Conservation (phyloP, 2,113 vertebrate genomes). For the Anguilla japonica region DNA sequence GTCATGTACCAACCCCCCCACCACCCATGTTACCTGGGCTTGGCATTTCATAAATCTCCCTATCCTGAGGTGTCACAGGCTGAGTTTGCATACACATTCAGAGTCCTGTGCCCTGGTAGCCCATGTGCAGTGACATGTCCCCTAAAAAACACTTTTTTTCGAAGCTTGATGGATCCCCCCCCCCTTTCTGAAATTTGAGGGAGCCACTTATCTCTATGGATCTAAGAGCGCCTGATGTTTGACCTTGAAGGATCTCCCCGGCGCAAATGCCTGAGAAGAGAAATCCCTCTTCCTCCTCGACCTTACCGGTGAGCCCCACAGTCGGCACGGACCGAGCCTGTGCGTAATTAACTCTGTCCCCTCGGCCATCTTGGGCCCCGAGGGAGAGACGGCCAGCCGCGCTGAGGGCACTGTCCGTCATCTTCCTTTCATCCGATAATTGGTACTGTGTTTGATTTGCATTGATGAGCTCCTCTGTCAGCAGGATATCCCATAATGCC, state of each 20-base stretch:
- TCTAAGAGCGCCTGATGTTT: background rate
- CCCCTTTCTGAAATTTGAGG: background rate
- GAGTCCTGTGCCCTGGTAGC: background rate
- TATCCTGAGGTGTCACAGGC: background rate
- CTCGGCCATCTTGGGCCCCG: too few species aligned
- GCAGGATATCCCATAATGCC: background rate
- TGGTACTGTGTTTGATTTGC: background rate
- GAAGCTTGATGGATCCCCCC: background rate
- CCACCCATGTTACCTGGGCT: background rate
- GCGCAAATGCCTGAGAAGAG: background rate
- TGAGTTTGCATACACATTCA: background rate
- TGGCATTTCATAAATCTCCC: background rate
- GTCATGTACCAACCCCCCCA: background rate
- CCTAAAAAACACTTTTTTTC: background rate
- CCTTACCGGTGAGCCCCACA: too few species aligned
- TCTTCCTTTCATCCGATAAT: background rate
- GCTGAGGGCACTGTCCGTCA: background rate
- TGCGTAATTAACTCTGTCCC: background rate
- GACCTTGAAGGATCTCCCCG: conserved; percentile 1
- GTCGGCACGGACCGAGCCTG: background rate
- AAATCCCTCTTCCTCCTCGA: background rate
- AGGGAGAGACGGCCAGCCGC: background rate
- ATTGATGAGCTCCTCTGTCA: background rate
- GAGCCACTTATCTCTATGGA: background rate
- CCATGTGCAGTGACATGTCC: background rate